Conservation (phyloP, 2,888 invertebrate genomes). For the Lathronympha strigana region DNA sequence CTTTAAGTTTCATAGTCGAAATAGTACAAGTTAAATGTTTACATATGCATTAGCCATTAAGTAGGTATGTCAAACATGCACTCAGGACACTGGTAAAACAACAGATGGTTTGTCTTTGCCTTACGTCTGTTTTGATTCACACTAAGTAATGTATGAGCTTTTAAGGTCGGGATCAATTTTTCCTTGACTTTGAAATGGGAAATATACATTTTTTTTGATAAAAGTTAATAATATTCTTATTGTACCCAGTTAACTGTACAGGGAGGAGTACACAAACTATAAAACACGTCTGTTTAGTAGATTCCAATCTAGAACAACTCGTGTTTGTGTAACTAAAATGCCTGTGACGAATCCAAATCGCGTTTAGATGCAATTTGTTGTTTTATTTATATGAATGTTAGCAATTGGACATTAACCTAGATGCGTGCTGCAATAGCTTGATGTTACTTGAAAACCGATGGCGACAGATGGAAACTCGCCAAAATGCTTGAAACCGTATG, state of each 20-base stretch:
- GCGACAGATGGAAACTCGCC: slow-evolving; percentile 57
- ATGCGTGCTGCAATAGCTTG: slow-evolving; percentile 49
- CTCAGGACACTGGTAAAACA: too few species aligned
- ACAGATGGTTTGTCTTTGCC: too few species aligned
- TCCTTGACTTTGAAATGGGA: slow-evolving; percentile 16
- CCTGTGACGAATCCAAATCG: slow-evolving; percentile 17
- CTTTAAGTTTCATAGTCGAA: too few species aligned
- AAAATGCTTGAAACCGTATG: slow-evolving; percentile 51
- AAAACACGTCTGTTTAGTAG: not conserved
- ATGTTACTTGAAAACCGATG: slow-evolving; percentile 48
- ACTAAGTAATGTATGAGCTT: too few species aligned
- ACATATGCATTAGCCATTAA: too few species aligned
- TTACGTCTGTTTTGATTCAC: too few species aligned
- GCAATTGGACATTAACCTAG: slow-evolving; percentile 55
- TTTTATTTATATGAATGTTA: slow-evolving; percentile 36
- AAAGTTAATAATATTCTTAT: slow-evolving; percentile 17
- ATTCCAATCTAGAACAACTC: not conserved
- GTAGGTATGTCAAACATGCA: too few species aligned
- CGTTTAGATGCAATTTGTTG: slow-evolving; percentile 29
- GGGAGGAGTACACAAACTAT: not conserved
- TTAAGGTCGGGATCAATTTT: slow-evolving; percentile 15
- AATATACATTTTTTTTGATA: slow-evolving; percentile 38
- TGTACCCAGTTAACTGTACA: not conserved
- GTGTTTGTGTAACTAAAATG: slow-evolving; percentile 16
- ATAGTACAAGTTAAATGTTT: too few species aligned